Evolutionary conservation across 2,797 vertebrate species (phyloP).

Genomic region (Pampus argenteus): DNA sequence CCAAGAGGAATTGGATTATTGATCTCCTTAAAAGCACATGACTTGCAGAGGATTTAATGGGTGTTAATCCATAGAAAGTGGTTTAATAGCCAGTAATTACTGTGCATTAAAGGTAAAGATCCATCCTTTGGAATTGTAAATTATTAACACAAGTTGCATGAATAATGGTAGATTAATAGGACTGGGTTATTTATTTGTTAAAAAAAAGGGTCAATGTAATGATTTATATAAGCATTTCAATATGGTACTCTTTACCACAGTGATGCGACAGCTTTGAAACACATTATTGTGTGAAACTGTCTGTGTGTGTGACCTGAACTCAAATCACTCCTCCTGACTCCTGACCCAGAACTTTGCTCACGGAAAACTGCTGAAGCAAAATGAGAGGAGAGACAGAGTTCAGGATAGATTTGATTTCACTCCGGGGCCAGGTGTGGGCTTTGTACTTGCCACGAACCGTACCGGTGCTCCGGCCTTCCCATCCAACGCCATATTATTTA

Average conservation of each 20-base stretch:
- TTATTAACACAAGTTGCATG: slow-evolving; percentile 25
- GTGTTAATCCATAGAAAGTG: slow-evolving; percentile 72
- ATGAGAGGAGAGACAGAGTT: slow-evolving; percentile 81
- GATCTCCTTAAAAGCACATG: slow-evolving; percentile 64
- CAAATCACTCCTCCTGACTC: slow-evolving; percentile 70
- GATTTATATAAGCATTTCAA: slow-evolving; percentile 12
- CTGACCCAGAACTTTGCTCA: slow-evolving; percentile 78
- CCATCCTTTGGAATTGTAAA: slow-evolving; percentile 40
- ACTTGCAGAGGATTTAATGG: slow-evolving; percentile 51
- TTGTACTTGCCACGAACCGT: slow-evolving; percentile 81
- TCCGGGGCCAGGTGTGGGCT: slow-evolving; percentile 82
- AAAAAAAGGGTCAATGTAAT: background rate
- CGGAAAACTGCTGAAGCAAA: slow-evolving; percentile 68
- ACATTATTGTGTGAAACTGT: slow-evolving; percentile 80
- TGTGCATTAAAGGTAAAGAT: slow-evolving; percentile 44
- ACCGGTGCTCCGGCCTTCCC: slow-evolving; percentile 58
- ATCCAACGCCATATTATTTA: slow-evolving; percentile 74
- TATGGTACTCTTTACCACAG: slow-evolving; percentile 31
- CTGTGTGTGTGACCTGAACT: slow-evolving; percentile 74
- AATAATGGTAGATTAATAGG: slow-evolving; percentile 13
- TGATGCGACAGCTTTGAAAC: slow-evolving; percentile 81
- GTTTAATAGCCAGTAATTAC: slow-evolving; percentile 74
- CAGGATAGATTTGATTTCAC: slow-evolving; percentile 85
- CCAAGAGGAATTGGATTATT: slow-evolving; percentile 82
- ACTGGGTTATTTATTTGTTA: slow-evolving; percentile 6